A percentile compares a stretch with the other conserved stretches of the same genome.
Conservation (phyloP, 1,140 invertebrate species). For the Aphelenchoides fujianensis region DNA sequence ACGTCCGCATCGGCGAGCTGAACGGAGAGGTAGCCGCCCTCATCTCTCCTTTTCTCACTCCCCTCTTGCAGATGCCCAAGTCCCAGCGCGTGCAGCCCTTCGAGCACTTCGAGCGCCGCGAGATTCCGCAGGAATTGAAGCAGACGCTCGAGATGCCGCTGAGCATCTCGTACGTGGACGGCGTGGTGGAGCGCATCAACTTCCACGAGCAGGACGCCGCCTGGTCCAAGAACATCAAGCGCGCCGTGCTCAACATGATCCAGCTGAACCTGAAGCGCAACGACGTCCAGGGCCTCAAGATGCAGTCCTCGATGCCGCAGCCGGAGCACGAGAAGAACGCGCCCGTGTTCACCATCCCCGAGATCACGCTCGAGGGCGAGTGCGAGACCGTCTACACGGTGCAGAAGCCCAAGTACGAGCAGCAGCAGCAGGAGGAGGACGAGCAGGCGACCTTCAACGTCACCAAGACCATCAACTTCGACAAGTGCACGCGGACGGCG, state of each 20-base stretch:
- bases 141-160: neutral
- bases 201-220: conserved; percentile 43
- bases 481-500: conserved; percentile 48
- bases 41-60: too few species aligned
- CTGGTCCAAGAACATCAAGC: conserved; percentile 62
- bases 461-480: conserved; percentile 58
- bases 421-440: neutral
- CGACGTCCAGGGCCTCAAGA: neutral
- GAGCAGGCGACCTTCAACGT: conserved; percentile 45
- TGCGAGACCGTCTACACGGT: conserved; percentile 32
- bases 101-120: neutral
- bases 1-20: conserved; percentile 4
- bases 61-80: too few species aligned
- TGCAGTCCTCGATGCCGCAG: neutral
- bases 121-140: conserved; percentile 9
- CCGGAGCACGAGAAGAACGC: neutral
- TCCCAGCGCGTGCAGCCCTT: neutral
- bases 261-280: conserved; percentile 53
- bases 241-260: conserved; percentile 56
- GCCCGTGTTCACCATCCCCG: conserved; percentile 19
- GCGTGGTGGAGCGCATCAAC: conserved; percentile 30
- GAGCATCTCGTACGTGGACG: conserved; percentile 13
- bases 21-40: conserved; percentile 7
- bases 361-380: conserved; percentile 30
- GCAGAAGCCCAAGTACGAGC: too few species aligned